Evolutionary conservation across 2,113 vertebrate genomes (phyloP).

Genomic region (Lycocorax pyrrhopterus): DNA sequence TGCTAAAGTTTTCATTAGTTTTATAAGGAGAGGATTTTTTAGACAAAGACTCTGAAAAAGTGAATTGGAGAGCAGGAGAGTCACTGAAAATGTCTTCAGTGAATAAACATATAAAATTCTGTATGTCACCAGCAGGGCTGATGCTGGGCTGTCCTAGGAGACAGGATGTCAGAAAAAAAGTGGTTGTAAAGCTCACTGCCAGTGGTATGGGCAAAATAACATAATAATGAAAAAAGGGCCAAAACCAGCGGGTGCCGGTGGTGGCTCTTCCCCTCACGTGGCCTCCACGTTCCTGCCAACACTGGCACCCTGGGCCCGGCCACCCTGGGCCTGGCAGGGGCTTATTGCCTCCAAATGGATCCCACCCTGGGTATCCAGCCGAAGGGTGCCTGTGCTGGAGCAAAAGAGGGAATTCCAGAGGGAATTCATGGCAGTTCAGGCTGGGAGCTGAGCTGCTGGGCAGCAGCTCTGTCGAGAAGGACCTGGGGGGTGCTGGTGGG

Average conservation of each 20-base stretch:
- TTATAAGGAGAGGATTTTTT: background rate
- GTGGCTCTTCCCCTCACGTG: accelerated
- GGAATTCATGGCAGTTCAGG: background rate
- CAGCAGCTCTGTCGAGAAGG: background rate
- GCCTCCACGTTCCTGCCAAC: background rate
- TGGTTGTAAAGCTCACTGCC: background rate
- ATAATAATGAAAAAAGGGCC: background rate
- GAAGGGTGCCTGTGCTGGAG: accelerated
- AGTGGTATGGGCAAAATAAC: background rate
- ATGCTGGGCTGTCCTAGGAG: background rate
- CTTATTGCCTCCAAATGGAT: background rate
- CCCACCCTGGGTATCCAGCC: background rate
- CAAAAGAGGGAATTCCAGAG: background rate
- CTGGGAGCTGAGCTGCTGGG: background rate
- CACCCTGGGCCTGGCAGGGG: background rate
- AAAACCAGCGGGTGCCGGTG: accelerated
- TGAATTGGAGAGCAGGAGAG: background rate
- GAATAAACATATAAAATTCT: background rate
- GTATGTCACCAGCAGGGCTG: background rate
- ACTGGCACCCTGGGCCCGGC: accelerated
- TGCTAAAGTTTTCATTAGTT: background rate
- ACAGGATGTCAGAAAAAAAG: background rate
- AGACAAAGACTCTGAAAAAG: background rate
- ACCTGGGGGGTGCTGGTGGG: background rate
- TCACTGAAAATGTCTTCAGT: background rate